Conservation (phyloP, 2,113 vertebrate species). For the Vireo altiloquus region DNA sequence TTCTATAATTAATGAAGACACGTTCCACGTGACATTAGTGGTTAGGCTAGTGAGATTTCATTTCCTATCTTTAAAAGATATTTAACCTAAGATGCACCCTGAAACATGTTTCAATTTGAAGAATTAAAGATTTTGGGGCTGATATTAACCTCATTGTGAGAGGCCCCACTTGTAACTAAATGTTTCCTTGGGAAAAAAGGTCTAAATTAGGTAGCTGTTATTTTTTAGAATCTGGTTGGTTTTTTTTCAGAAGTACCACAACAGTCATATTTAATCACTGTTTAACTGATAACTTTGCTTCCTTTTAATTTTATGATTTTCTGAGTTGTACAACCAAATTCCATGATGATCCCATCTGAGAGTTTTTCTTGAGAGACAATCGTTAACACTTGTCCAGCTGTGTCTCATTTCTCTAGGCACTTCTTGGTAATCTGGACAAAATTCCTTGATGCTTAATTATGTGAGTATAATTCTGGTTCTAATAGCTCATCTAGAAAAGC, state of each 20-base stretch:
- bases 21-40: too few species aligned
- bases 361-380: not conserved
- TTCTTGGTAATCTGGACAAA: not conserved
- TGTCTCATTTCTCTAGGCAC: not conserved
- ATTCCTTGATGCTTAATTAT: not conserved
- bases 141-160: not conserved
- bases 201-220: not conserved
- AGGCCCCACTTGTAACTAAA: not conserved
- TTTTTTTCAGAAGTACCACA: not conserved
- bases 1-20: not conserved
- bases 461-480: not conserved
- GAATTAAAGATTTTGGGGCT: not conserved
- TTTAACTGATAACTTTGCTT: not conserved
- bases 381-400: not conserved
- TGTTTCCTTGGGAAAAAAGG: not conserved
- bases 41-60: not conserved
- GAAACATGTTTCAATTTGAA: not conserved
- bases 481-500: not conserved
- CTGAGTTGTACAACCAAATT: not conserved
- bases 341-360: accelerated
- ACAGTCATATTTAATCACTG: not conserved
- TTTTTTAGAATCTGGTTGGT: not conserved
- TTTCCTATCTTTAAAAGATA: not conserved
- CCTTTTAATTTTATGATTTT: not conserved
- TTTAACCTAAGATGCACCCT: not conserved